Evolutionary conservation across 2,888 invertebrate species (phyloP), one percentile per base, ranked within the genome.

Genomic region (Tolmerus cingulatus): DNA sequence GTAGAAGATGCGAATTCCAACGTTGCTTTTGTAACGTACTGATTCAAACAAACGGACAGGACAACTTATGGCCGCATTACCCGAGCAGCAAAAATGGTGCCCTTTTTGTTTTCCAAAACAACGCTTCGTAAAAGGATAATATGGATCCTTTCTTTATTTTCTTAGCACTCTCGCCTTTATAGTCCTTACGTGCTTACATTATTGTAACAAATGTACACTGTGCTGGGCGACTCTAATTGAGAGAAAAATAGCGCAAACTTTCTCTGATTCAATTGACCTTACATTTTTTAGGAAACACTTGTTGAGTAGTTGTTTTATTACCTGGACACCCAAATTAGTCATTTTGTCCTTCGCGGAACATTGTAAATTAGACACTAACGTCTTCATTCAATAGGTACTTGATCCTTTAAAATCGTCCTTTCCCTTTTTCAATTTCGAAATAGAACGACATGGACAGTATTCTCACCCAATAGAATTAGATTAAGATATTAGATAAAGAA

Each of bases 121-220:
- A 27, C 51, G 30, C 79, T 79, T 51, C 79, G 27, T 79, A 79
- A 79, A 51, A 79, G 79, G 79, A 46, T 79, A 79, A 79, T 51
- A 79, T 23, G 23, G 46, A 46, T 79, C 30, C 79, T 43, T 79
- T 27, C 51, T 79, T 51, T 79, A 51, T 79, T 79, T 30, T 46
- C 30, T 16, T 79, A 51, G 51, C 79, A 79, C 79, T 79, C 79
- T 79, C 40, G 30, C 16, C 79, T 79, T 79, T 79, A 79, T 79
- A 34, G 79, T 55, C 30, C 51, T 27, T 79, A 79, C 79, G 79
- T 79, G 79, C 51, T 79, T 46, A 27, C 30, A 16, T 79, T 79
- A 51, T 79, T 79, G 51, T 79, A 79, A 51, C 79, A 40, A 79
- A 79, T 79, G 51, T 46, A 79, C 51, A 2, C 51, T 46, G 51